Conservation (phyloP, 1,140 invertebrate species). For the Eriocheir sinensis region DNA sequence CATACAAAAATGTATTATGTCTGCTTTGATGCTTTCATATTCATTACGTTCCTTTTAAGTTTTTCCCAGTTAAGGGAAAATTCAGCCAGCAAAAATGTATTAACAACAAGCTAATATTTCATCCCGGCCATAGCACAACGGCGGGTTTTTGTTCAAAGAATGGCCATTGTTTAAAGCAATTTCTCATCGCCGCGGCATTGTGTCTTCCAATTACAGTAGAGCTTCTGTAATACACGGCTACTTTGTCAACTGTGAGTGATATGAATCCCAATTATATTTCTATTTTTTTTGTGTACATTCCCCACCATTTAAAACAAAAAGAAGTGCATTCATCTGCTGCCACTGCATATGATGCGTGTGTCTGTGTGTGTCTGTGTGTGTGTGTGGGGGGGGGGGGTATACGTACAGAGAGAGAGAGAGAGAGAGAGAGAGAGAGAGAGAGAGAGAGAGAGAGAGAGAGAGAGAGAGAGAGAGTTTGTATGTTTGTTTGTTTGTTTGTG, state of each 20-base stretch:
- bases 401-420: too few relatives aligned
- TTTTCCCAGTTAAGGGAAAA: neutral
- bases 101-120: slow-evolving; percentile 48
- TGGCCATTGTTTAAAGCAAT: slow-evolving; percentile 48
- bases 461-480: too few relatives aligned
- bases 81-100: slow-evolving; percentile 37
- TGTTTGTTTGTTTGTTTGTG: neutral
- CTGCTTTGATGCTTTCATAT: slow-evolving; percentile 51
- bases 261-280: slow-evolving; percentile 56
- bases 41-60: slow-evolving; percentile 25
- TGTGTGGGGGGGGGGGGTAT: too few relatives aligned
- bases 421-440: too few relatives aligned
- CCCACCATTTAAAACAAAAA: neutral
- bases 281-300: slow-evolving; percentile 36
- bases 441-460: too few relatives aligned
- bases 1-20: neutral
- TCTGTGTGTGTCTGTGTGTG: neutral
- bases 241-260: slow-evolving; percentile 59
- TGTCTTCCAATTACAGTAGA: slow-evolving; percentile 62
- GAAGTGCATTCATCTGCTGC: slow-evolving; percentile 3
- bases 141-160: slow-evolving; percentile 31
- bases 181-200: slow-evolving; percentile 49
- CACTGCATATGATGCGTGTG: neutral
- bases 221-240: slow-evolving; percentile 54
- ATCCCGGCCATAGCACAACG: slow-evolving; percentile 24